Base-by-base conservation (phyloP, 2,888 invertebrate species). In the Temnothorax ravouxi region DNA sequence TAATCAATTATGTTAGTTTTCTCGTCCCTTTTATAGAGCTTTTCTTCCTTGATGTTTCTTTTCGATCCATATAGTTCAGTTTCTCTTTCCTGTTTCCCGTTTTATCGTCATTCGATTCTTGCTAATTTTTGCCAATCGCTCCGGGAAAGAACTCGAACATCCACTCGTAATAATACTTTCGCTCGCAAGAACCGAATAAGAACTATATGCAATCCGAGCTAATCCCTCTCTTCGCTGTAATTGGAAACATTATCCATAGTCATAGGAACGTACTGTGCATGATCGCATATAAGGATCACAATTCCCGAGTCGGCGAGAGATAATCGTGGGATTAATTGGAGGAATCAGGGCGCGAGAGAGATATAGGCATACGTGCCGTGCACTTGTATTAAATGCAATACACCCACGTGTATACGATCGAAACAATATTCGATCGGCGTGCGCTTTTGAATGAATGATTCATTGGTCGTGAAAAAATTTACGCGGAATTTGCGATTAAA, bases 281-380 rank as follows among this genome's bases (percentile, higher is more conserved):
- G 77, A 77, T 82, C 34, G 52, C 67, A 56, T 77, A 76, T 71
- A 83, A 71, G 38, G 83, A 82, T 87, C 83, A 79, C 82, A 86
- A 86, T 86, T 86, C 86, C 86, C 75, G 85, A 87, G 76, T 56
- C 66, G 83, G 67, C 75, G 75, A 71, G 82, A 87, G 89, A 91
- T 91, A 90, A 90, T 90, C 88, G 84, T 72, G 79, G 86, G 86
- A 90, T 91, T 91, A 90, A 90, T 90, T 88, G 87, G 80, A 88
- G 86, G 87, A 88, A 87, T 87, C 86, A 89, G 86, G 71, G 80
- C 80, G 82, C 80, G 84, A 76, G 88, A 86, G 84, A 84, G 86
- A 84, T 86, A 86, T 86, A 86, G 76, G 29, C 69, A 62, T 54
- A 82, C 59, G 56, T 62, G 56, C 34, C 59, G 56, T 62, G 56